Conservation (phyloP, 2,888 invertebrate genomes). For the Miltochrista miniata region DNA sequence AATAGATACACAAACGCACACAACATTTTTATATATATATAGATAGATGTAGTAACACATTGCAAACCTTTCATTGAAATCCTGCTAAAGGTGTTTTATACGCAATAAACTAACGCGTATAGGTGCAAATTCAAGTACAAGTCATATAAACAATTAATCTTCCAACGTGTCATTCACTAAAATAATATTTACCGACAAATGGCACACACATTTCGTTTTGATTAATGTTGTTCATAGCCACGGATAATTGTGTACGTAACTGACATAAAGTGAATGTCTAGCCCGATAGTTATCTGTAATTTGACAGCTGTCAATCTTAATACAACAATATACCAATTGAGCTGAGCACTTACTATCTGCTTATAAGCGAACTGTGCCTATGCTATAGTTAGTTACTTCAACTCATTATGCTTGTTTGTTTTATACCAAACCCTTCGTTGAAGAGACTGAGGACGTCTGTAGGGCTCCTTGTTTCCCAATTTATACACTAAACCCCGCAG, state of each 20-base stretch:
- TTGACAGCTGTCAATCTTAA: slow-evolving; percentile 47
- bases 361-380: slow-evolving; percentile 14
- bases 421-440: no score
- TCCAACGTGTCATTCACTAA: slow-evolving; percentile 9
- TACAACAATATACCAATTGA: slow-evolving; percentile 41
- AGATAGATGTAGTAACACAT: slow-evolving; percentile 8
- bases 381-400: slow-evolving; percentile 11
- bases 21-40: no score
- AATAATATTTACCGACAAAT: slow-evolving; percentile 26
- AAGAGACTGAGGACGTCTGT: no score
- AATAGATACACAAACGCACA: no score
- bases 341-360: slow-evolving; percentile 34
- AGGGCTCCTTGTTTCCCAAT: no score
- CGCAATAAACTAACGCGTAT: not conserved
- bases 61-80: slow-evolving; percentile 16
- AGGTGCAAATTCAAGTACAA: slow-evolving; percentile 3
- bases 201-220: slow-evolving; percentile 30
- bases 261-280: slow-evolving; percentile 35
- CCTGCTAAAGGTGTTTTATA: slow-evolving; percentile 8
- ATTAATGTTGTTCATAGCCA: slow-evolving; percentile 34
- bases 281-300: slow-evolving; percentile 42
- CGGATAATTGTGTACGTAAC: slow-evolving; percentile 12
- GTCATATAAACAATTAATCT: slow-evolving; percentile 14
- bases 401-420: no score
- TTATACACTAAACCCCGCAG: no score